Percentiles rank a stretch among this genome's conserved stretches.
phyloP scores from a whole-genome alignment of 2,888 invertebrate genomes.

The Hermodice carunculata region DNA sequence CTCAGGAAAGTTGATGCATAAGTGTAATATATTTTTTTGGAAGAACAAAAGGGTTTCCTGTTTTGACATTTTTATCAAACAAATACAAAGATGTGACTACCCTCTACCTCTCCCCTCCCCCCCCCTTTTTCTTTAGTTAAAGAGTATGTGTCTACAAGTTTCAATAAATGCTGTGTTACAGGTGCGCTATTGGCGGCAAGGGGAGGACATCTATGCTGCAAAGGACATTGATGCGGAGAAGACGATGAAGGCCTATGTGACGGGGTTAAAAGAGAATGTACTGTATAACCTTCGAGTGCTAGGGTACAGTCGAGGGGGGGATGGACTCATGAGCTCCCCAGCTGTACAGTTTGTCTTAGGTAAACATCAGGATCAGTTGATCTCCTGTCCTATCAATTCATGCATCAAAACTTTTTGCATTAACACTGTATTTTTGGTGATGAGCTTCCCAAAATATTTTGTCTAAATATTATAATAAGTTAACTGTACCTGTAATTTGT shows the following conservation, averaged over 20 bases:
- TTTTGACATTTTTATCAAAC: too few relatives aligned
- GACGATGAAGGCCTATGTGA: slow-evolving; percentile 83
- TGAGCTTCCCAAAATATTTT: too few relatives aligned
- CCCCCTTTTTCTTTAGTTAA: not conserved
- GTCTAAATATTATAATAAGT: too few relatives aligned
- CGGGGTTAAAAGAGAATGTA: slow-evolving; percentile 82
- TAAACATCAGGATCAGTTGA: too few relatives aligned
- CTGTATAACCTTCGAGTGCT: slow-evolving; percentile 91
- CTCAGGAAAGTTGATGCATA: too few relatives aligned
- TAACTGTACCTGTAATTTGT: too few relatives aligned
- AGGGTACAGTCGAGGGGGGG: slow-evolving; percentile 94
- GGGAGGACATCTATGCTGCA: slow-evolving; percentile 93
- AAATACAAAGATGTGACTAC: too few relatives aligned
- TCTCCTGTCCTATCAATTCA: too few relatives aligned
- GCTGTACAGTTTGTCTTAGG: slow-evolving; percentile 44
- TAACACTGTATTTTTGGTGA: too few relatives aligned
- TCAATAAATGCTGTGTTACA: slow-evolving; percentile 57
- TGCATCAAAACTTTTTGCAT: too few relatives aligned
- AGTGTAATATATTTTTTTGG: too few relatives aligned
- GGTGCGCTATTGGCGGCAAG: slow-evolving; percentile 94
- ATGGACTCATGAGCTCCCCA: slow-evolving; percentile 97
- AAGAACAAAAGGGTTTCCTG: too few relatives aligned
- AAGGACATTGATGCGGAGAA: slow-evolving; percentile 80
- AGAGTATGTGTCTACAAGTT: not conserved
- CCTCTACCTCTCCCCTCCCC: not conserved